Evolutionary conservation across 1,140 invertebrate genomes (phyloP).

Genomic region (Drosophila mayri): DNA sequence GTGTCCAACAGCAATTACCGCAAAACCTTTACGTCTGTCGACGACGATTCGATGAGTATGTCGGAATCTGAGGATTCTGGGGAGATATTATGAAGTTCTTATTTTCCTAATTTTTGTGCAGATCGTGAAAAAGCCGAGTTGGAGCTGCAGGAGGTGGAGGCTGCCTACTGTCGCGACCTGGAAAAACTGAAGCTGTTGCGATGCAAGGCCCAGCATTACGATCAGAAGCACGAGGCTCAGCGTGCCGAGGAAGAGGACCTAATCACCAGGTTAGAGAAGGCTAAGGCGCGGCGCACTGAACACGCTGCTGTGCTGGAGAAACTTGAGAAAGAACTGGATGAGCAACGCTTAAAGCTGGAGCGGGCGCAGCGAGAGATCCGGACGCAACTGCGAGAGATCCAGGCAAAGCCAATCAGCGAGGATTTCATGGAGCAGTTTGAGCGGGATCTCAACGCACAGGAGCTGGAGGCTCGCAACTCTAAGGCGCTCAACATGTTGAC

Average conservation of each 20-base stretch:
- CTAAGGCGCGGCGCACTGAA: slow-evolving; percentile 47
- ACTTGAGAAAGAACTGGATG: slow-evolving; percentile 67
- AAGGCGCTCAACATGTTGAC: slow-evolving; percentile 80
- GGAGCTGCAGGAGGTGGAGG: slow-evolving; percentile 59
- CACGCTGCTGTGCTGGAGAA: slow-evolving; percentile 60
- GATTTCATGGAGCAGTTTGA: slow-evolving; percentile 78
- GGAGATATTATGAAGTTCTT: neutral
- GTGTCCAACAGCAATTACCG: slow-evolving; percentile 88
- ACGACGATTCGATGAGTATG: slow-evolving; percentile 56
- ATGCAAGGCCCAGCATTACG: slow-evolving; percentile 54
- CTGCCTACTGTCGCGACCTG: slow-evolving; percentile 52
- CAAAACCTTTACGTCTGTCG: slow-evolving; percentile 83
- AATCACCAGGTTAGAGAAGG: slow-evolving; percentile 31
- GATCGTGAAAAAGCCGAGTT: slow-evolving; percentile 50
- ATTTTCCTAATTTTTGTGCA: slow-evolving; percentile 6
- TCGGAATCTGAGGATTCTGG: neutral
- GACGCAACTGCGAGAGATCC: slow-evolving; percentile 57
- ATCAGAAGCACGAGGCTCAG: slow-evolving; percentile 50
- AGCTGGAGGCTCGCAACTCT: slow-evolving; percentile 80
- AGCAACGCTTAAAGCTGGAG: slow-evolving; percentile 73
- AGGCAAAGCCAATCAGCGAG: slow-evolving; percentile 62
- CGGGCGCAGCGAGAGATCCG: slow-evolving; percentile 78
- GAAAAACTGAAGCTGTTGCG: slow-evolving; percentile 69
- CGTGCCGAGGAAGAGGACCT: slow-evolving; percentile 49
- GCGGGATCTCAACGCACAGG: slow-evolving; percentile 79